These are phyloP conservation scores for Salarias fasciatus DNA, from an alignment of 2,797 vertebrate genomes.

Conservation along the genomic window DNA sequence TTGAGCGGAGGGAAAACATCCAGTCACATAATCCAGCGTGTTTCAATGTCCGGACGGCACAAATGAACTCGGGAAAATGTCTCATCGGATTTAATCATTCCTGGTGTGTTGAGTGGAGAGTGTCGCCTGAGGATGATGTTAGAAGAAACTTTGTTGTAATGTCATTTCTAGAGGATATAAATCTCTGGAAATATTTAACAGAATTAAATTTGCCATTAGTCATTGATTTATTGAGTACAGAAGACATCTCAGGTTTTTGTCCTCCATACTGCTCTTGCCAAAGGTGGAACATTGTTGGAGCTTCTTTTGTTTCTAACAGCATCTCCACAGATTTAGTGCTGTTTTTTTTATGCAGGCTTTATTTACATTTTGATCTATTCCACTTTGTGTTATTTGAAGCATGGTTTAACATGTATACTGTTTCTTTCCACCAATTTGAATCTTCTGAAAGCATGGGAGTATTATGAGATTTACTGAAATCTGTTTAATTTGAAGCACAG, in stretches of 20 bases:
- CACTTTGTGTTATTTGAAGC: too few relatives aligned
- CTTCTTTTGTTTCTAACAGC: not conserved
- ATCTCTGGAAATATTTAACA: not conserved
- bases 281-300: not conserved
- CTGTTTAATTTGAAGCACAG: too few relatives aligned
- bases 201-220: not conserved
- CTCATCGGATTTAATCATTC: slow-evolving; percentile 2
- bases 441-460: too few relatives aligned
- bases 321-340: too few relatives aligned
- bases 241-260: not conserved
- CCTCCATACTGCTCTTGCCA: not conserved
- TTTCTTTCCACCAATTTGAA: too few relatives aligned
- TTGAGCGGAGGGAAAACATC: not conserved
- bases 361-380: too few relatives aligned
- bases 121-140: not conserved
- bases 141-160: not conserved
- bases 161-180: not conserved
- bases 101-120: slow-evolving; percentile 1
- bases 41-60: not conserved
- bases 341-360: too few relatives aligned
- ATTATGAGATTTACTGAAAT: too few relatives aligned
- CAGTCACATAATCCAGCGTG: not conserved
- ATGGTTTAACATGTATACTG: too few relatives aligned
- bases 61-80: not conserved
- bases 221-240: not conserved